Percentiles rank a stretch among this genome's conserved stretches.
Evolutionary conservation across 2,113 vertebrate species (phyloP).

Genomic region (Rattus rattus): DNA sequence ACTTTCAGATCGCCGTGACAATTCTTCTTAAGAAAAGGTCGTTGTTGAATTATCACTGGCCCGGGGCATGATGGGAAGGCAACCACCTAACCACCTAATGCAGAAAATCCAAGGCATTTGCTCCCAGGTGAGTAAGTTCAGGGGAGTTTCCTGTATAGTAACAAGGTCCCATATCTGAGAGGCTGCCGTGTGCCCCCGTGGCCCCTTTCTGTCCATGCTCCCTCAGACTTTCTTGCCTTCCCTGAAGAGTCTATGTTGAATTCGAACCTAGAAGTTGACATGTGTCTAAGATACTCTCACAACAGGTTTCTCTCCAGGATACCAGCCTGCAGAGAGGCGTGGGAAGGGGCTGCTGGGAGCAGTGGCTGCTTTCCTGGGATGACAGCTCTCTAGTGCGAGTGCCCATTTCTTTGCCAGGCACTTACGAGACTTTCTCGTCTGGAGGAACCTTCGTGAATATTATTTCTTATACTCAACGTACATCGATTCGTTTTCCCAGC

Average conservation of each 20-base stretch:
- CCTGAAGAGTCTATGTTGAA: not conserved
- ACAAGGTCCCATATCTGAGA: not conserved
- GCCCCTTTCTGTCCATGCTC: not conserved
- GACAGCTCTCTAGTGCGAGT: not conserved
- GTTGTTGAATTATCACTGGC: not conserved
- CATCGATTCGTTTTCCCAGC: not conserved
- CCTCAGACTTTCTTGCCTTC: not conserved
- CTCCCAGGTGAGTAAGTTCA: not conserved
- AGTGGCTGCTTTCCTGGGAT: not conserved
- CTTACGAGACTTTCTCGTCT: not conserved
- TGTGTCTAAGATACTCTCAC: not conserved
- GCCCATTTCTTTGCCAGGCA: not conserved
- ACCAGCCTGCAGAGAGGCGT: not conserved
- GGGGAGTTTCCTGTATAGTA: not conserved
- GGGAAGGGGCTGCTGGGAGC: not conserved
- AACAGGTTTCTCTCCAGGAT: not conserved
- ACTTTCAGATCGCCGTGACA: not conserved
- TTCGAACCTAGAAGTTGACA: not conserved
- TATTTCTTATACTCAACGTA: not conserved
- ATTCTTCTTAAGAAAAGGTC: not conserved
- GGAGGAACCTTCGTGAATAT: not conserved
- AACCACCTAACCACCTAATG: not conserved
- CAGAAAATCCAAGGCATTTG: not conserved
- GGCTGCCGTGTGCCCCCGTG: too few relatives aligned
- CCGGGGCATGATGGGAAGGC: not conserved